These are phyloP conservation scores for Seira ritae DNA, from an alignment of 2,888 invertebrate species.

Conservation along the genomic window DNA sequence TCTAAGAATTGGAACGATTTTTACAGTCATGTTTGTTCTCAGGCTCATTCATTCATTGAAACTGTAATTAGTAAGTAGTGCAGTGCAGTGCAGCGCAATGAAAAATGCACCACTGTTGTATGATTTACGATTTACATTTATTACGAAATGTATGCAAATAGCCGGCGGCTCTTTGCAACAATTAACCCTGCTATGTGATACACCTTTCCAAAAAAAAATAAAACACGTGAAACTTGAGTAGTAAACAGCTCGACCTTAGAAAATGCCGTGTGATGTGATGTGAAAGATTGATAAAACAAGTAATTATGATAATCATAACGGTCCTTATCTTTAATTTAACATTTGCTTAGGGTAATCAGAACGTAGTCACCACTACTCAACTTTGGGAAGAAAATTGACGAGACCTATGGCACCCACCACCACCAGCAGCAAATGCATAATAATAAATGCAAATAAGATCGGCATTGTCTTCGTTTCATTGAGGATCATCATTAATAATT, in stretches of 20 bases:
- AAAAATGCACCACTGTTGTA: no score
- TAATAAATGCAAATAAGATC: background rate
- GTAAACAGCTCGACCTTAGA: background rate
- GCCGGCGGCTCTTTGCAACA: background rate
- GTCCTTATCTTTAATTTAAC: background rate
- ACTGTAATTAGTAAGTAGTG: constrained; percentile 6
- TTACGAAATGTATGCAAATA: background rate
- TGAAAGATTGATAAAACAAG: constrained; percentile 2
- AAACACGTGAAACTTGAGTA: background rate
- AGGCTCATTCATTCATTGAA: background rate
- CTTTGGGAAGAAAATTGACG: no score
- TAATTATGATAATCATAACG: background rate
- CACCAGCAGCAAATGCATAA: background rate
- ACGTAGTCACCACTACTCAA: no score
- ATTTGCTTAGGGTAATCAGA: background rate
- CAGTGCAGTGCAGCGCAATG: background rate
- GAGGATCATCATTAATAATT: background rate
- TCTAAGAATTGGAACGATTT: background rate
- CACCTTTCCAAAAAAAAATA: background rate
- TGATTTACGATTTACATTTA: no score
- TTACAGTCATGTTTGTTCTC: background rate
- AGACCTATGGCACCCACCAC: no score
- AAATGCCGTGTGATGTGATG: background rate
- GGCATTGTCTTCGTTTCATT: background rate
- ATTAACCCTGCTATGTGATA: background rate